These are phyloP conservation scores for Ceratina calcarata DNA, from an alignment of 1,140 invertebrate genomes.

Conservation along the genomic window DNA sequence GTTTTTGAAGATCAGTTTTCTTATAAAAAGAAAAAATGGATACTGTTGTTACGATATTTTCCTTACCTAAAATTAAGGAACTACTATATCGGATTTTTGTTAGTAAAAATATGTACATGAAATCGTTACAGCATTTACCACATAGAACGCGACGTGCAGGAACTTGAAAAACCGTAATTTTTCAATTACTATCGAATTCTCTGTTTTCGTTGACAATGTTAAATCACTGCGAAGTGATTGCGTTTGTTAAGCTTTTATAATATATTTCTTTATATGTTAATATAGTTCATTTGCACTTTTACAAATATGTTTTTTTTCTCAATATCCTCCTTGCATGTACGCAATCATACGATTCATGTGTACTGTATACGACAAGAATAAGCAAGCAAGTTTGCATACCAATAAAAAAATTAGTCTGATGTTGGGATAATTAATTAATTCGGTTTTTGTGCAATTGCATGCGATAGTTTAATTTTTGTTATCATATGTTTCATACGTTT, in stretches of 20 bases:
- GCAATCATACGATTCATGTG: background rate
- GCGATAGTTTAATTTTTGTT: too few relatives aligned
- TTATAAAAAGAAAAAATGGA: background rate
- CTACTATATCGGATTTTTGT: background rate
- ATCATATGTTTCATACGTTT: too few relatives aligned
- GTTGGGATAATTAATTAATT: too few relatives aligned
- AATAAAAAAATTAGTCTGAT: too few relatives aligned
- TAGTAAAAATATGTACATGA: background rate
- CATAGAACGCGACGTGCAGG: background rate
- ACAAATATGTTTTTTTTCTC: constrained; percentile 32
- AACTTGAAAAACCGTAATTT: constrained; percentile 4
- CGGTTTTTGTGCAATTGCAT: too few relatives aligned
- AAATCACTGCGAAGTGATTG: constrained; percentile 23
- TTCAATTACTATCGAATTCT: background rate
- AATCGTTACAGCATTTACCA: background rate
- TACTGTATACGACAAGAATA: background rate
- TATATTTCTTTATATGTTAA: constrained; percentile 41
- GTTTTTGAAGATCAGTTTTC: background rate
- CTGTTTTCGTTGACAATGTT: constrained; percentile 25
- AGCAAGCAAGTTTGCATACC: too few relatives aligned
- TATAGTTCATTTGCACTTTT: constrained; percentile 37
- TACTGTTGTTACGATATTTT: background rate
- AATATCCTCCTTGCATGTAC: background rate
- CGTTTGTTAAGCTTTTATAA: constrained; percentile 40
- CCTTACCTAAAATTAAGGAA: background rate